phyloP scores from a whole-genome alignment of 2,113 vertebrate genomes.

The Coryphaenoides rupestris region DNA sequence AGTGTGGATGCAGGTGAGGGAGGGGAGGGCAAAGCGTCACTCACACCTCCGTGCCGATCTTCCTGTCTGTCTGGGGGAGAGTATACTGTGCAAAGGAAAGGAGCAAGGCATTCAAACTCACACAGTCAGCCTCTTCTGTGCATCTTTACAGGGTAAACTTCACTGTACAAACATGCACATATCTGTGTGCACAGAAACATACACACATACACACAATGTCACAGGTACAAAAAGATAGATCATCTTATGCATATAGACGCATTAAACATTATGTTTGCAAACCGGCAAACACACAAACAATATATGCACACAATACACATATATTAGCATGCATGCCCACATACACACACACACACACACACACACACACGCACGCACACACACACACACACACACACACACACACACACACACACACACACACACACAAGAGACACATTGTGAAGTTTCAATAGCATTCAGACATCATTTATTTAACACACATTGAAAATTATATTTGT shows the following conservation, averaged over 20 bases:
- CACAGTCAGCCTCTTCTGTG: too few species aligned
- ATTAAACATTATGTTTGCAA: neutral
- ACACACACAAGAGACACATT: too few species aligned
- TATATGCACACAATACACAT: neutral
- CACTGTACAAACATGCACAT: conserved; percentile 1
- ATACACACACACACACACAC: neutral
- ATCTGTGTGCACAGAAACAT: conserved; percentile 25
- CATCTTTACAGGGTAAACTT: too few species aligned
- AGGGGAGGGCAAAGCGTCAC: conserved; percentile 53
- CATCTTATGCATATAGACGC: neutral
- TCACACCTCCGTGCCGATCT: conserved; percentile 57
- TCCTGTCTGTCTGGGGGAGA: conserved; percentile 28
- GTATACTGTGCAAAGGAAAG: conserved; percentile 45
- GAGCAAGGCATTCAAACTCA: too few species aligned
- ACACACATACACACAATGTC: neutral
- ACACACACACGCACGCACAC: too few species aligned
- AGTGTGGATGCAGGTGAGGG: conserved; percentile 35
- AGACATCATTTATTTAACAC: neutral
- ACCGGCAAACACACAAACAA: neutral
- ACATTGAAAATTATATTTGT: neutral
- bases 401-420: too few species aligned
- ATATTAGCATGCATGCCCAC: neutral
- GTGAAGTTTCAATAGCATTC: too few species aligned
- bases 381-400: too few species aligned
- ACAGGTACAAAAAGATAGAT: neutral